Evolutionary conservation across 1,140 invertebrate genomes (phyloP).

Genomic region (Helicoverpa zea): DNA sequence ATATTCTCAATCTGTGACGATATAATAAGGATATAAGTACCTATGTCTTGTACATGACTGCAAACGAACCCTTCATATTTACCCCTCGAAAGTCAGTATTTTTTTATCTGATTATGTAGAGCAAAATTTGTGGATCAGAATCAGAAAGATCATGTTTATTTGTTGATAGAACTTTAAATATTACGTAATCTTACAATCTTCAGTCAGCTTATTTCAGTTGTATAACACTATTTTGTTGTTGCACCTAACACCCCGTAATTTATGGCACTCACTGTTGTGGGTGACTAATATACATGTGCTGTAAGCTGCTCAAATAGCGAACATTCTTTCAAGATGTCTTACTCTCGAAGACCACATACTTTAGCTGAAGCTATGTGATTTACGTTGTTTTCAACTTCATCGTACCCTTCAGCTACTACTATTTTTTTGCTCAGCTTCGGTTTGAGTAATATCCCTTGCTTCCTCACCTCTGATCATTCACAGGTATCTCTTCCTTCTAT

Average conservation of each 20-base stretch:
- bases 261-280: not conserved
- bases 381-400: no score
- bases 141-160: conserved; percentile 1
- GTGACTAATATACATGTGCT: conserved; percentile 1
- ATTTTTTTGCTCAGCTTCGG: no score
- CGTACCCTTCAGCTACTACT: no score
- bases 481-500: no score
- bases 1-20: not conserved
- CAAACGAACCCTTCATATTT: not conserved
- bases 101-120: not conserved
- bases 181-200: conserved; percentile 19
- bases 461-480: no score
- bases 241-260: not conserved
- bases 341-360: not conserved
- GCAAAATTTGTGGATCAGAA: no score
- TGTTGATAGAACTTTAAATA: conserved; percentile 11
- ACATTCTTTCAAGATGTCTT: not conserved
- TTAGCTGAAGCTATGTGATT: not conserved
- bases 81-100: not conserved
- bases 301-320: not conserved
- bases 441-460: no score
- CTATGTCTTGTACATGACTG: not conserved
- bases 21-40: not conserved
- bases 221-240: no score
- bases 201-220: not conserved